Percentiles rank a stretch among this genome's conserved stretches.
Evolutionary conservation across 2,888 invertebrate genomes (phyloP).

Genomic region (Cephus sareptanus): DNA sequence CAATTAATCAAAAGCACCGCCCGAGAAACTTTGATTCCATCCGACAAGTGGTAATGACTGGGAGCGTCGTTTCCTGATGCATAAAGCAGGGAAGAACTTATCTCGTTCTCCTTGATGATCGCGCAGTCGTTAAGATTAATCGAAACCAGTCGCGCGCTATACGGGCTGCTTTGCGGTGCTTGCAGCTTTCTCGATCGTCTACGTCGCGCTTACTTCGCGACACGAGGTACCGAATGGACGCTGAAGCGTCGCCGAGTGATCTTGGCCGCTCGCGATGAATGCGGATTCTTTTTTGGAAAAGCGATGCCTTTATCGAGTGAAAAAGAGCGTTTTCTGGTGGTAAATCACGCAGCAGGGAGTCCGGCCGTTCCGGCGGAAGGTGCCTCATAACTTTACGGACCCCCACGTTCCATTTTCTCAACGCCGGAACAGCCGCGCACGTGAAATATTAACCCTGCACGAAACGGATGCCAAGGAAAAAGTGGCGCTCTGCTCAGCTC

Average conservation of each 20-base stretch:
- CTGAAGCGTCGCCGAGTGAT: neutral
- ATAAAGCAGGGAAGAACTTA: slow-evolving; percentile 29
- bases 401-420: slow-evolving; percentile 58
- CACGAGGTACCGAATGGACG: neutral
- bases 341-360: slow-evolving; percentile 57
- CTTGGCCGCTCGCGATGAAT: neutral
- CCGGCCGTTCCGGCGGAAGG: slow-evolving; percentile 50
- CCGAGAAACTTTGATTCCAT: slow-evolving; percentile 22
- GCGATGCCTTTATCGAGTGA: slow-evolving; percentile 46
- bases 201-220: too few relatives aligned
- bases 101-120: slow-evolving; percentile 25
- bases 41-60: slow-evolving; percentile 24
- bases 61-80: slow-evolving; percentile 34
- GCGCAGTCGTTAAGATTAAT: slow-evolving; percentile 17
- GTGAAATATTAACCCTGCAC: slow-evolving; percentile 60
- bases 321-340: slow-evolving; percentile 45
- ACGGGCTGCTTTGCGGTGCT: too few relatives aligned
- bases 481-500: neutral
- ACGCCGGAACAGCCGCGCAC: slow-evolving; percentile 59
- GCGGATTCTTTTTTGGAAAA: neutral
- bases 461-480: slow-evolving; percentile 43
- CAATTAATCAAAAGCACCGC: slow-evolving; percentile 24
- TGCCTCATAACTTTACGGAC: slow-evolving; percentile 56
- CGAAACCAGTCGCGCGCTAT: neutral
- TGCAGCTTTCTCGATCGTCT: too few relatives aligned